Evolutionary conservation across 2,113 vertebrate species (phyloP).

Genomic region (Carassius gibelio): DNA sequence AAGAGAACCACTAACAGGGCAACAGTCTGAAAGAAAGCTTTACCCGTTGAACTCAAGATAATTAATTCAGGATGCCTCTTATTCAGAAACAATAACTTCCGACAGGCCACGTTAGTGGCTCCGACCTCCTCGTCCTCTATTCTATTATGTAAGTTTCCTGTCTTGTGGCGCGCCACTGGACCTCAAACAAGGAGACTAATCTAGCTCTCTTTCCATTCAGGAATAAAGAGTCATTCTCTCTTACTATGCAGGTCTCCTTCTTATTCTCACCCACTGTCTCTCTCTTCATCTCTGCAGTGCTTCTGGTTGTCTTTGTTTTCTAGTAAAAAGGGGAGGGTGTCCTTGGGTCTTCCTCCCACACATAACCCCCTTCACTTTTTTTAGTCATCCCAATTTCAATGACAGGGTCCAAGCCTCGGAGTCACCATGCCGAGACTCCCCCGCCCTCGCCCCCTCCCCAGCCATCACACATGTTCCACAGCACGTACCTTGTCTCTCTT

Average conservation of each 20-base stretch:
- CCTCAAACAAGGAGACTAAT: slow-evolving; percentile 56
- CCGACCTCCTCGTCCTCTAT: slow-evolving; percentile 65
- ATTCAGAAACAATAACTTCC: slow-evolving; percentile 74
- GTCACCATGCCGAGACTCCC: slow-evolving; percentile 71
- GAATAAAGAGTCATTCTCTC: slow-evolving; percentile 45
- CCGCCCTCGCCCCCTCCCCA: slow-evolving; percentile 58
- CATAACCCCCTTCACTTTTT: slow-evolving; percentile 39
- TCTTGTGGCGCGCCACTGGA: slow-evolving; percentile 77
- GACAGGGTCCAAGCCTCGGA: slow-evolving; percentile 65
- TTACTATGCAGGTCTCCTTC: slow-evolving; percentile 46
- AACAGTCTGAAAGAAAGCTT: slow-evolving; percentile 2
- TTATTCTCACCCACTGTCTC: slow-evolving; percentile 12
- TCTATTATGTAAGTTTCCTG: slow-evolving; percentile 80
- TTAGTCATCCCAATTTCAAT: slow-evolving; percentile 55
- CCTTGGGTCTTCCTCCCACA: slow-evolving; percentile 46
- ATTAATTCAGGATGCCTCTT: slow-evolving; percentile 53
- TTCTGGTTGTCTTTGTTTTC: slow-evolving; percentile 56
- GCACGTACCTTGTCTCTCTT: slow-evolving; percentile 76
- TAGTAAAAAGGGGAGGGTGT: slow-evolving; percentile 40
- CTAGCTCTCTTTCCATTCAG: slow-evolving; percentile 69
- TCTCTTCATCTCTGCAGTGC: slow-evolving; percentile 25
- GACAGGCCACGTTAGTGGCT: slow-evolving; percentile 65
- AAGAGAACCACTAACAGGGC: not conserved
- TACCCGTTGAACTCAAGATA: slow-evolving; percentile 45
- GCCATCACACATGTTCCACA: slow-evolving; percentile 68